Evolutionary conservation across 2,113 vertebrate species (phyloP).

Genomic region (Symphodus melops): DNA sequence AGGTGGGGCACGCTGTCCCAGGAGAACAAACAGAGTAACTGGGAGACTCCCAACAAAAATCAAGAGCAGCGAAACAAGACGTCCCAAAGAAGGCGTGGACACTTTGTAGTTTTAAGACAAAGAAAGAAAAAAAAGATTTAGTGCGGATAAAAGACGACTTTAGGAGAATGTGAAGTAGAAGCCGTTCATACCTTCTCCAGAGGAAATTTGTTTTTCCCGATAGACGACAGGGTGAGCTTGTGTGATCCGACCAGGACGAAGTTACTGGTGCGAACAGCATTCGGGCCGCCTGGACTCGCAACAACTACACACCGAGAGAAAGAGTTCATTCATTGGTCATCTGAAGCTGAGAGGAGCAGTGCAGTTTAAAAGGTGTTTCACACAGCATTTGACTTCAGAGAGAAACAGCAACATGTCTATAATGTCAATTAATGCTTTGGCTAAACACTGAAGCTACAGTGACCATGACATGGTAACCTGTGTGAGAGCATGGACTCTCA

Average conservation of each 20-base stretch:
- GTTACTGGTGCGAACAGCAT: slow-evolving; percentile 90
- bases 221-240: slow-evolving; percentile 87
- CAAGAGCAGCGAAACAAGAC: no score
- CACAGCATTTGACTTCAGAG: no score
- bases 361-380: no score
- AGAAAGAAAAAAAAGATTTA: background rate
- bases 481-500: no score
- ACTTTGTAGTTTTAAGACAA: background rate
- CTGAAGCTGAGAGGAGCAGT: no score
- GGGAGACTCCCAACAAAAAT: slow-evolving; percentile 8
- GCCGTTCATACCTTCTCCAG: slow-evolving; percentile 90
- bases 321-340: background rate
- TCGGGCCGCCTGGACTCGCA: slow-evolving; percentile 92
- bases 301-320: slow-evolving; percentile 79
- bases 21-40: slow-evolving; percentile 3
- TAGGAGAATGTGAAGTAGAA: rapidly evolving
- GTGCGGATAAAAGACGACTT: background rate
- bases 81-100: background rate
- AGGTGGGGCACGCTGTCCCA: background rate
- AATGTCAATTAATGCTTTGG: no score
- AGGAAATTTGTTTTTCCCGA: slow-evolving; percentile 89
- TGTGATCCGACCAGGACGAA: slow-evolving; percentile 92
- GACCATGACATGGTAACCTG: no score
- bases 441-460: no score
- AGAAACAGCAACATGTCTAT: no score